These are phyloP conservation scores for Plestiodon gilberti DNA, from an alignment of 2,113 vertebrate genomes.

Conservation along the genomic window DNA sequence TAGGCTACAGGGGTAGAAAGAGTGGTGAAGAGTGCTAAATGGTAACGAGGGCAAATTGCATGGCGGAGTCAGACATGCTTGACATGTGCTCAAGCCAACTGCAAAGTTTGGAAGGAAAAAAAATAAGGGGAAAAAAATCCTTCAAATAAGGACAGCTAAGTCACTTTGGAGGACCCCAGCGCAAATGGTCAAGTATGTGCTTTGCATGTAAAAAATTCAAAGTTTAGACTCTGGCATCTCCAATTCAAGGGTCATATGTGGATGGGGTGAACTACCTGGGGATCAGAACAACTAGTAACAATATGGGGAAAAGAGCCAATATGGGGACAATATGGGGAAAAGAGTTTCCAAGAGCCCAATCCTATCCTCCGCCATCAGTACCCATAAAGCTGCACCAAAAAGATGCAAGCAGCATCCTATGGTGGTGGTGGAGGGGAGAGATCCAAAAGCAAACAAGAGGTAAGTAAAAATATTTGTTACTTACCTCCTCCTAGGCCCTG, in stretches of 20 bases:
- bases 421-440: too few relatives aligned
- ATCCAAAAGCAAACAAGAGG: too few relatives aligned
- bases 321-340: background rate
- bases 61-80: background rate
- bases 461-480: too few relatives aligned
- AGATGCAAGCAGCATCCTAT: too few relatives aligned
- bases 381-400: too few relatives aligned
- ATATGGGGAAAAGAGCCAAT: too few relatives aligned
- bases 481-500: too few relatives aligned
- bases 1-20: slow-evolving; percentile 45
- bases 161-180: too few relatives aligned
- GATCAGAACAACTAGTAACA: background rate
- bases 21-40: background rate
- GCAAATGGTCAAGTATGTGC: background rate
- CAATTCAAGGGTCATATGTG: background rate
- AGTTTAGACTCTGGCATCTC: background rate
- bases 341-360: too few relatives aligned
- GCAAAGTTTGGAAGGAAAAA: background rate
- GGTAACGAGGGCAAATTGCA: background rate
- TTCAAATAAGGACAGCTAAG: background rate
- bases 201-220: background rate
- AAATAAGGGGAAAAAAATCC: fast-evolving
- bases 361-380: too few relatives aligned
- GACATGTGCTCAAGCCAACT: background rate
- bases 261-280: background rate